These are phyloP conservation scores for Oncorhynchus gorbuscha DNA, from an alignment of 2,113 vertebrate genomes.

Conservation along the genomic window DNA sequence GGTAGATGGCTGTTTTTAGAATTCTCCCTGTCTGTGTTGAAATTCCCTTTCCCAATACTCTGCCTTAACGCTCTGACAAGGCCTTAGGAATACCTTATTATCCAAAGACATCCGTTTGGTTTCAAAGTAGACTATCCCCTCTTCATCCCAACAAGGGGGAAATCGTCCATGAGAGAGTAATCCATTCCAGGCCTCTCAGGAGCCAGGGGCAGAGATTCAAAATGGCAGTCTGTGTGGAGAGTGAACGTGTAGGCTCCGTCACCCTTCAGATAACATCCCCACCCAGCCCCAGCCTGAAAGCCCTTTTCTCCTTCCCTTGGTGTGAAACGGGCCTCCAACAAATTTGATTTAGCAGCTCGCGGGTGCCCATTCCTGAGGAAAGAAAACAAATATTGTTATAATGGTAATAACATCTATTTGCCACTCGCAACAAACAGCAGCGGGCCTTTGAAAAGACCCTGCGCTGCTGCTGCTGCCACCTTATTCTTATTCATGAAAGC, in stretches of 20 bases:
- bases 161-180: conserved; percentile 31
- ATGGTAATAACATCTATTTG: conserved; percentile 81
- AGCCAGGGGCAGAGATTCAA: conserved; percentile 30
- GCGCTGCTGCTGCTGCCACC: conserved; percentile 49
- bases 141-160: conserved; percentile 7
- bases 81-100: neutral
- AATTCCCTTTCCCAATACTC: neutral
- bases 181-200: conserved; percentile 48
- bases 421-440: conserved; percentile 59
- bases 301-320: conserved; percentile 48
- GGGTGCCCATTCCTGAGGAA: conserved; percentile 57
- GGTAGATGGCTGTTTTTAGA: conserved; percentile 36
- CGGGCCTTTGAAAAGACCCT: conserved; percentile 66
- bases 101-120: conserved; percentile 52
- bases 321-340: conserved; percentile 65
- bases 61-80: neutral
- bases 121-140: conserved; percentile 19
- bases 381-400: conserved; percentile 84
- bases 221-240: conserved; percentile 37
- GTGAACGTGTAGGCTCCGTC: conserved; percentile 48
- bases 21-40: neutral
- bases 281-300: conserved; percentile 47
- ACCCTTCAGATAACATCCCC: conserved; percentile 55
- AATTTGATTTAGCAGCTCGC: conserved; percentile 78
- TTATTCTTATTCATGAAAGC: conserved; percentile 84